Conservation (phyloP, 2,888 invertebrate species). For the Cryptops parisi region DNA sequence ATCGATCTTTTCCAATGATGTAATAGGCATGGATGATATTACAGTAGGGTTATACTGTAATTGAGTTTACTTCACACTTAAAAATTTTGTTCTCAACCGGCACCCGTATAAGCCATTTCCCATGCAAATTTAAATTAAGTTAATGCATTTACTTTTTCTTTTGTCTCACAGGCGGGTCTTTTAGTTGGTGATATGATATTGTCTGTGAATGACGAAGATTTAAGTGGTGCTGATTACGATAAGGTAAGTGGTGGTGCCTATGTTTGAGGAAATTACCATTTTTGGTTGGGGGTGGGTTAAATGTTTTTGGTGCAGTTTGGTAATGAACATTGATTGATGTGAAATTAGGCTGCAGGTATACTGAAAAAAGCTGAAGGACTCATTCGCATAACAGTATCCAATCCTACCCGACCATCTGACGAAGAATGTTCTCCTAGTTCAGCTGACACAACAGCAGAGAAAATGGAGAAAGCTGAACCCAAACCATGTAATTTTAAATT, state of each 20-base stretch:
- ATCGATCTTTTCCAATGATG: no score
- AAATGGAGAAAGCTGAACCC: conserved; percentile 27
- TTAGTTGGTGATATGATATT: conserved; percentile 96
- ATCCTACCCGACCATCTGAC: conserved; percentile 58
- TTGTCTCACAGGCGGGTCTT: conserved; percentile 59
- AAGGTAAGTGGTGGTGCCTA: conserved; percentile 41
- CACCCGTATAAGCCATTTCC: no score
- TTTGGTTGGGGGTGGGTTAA: no score
- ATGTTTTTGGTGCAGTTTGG: no score
- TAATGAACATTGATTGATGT: no score
- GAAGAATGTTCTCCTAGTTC: no score
- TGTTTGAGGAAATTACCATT: neutral
- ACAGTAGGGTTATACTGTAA: no score
- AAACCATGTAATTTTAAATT: conserved; percentile 35
- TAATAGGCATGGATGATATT: no score
- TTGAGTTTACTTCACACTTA: no score
- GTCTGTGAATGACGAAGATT: conserved; percentile 83
- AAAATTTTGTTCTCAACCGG: no score
- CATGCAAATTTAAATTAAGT: no score
- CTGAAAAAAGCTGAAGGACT: conserved; percentile 76
- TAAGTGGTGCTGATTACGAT: conserved; percentile 73
- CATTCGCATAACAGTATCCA: conserved; percentile 66
- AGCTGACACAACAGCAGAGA: neutral
- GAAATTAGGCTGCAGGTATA: conserved; percentile 60
- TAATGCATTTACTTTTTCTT: conserved; percentile 9